Evolutionary conservation across 1,140 invertebrate genomes (phyloP).

Genomic region (Wiebesia pumilae): DNA sequence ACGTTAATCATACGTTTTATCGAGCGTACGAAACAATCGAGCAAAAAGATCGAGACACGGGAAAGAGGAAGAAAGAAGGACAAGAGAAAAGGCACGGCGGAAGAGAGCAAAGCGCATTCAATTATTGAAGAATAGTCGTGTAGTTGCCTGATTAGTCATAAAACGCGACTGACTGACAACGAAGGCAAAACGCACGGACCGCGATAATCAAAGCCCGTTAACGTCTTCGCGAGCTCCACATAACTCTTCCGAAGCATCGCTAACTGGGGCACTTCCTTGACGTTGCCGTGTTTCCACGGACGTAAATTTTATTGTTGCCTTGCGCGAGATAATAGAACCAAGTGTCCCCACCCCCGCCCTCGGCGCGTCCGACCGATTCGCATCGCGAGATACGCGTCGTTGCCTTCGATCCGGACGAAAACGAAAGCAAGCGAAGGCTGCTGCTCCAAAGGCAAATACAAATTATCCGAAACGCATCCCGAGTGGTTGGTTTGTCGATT

Average conservation of each 20-base stretch:
- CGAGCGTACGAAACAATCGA: too few species aligned
- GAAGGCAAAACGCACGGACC: background rate
- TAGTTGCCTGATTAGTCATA: slow-evolving; percentile 8
- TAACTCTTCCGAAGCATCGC: slow-evolving; percentile 42
- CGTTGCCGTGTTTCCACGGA: slow-evolving; percentile 26
- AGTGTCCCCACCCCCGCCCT: background rate
- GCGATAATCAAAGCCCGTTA: slow-evolving; percentile 17
- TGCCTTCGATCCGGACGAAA: background rate
- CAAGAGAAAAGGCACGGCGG: background rate
- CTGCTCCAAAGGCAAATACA: background rate
- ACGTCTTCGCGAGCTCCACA: slow-evolving; percentile 30
- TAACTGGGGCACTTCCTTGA: slow-evolving; percentile 42
- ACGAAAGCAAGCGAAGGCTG: background rate
- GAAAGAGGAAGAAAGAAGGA: background rate
- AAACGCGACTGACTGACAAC: slow-evolving; percentile 17
- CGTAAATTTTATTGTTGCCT: slow-evolving; percentile 43
- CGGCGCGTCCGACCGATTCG: too few species aligned
- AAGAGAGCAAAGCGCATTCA: background rate
- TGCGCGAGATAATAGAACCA: slow-evolving; percentile 13
- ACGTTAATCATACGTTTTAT: background rate
- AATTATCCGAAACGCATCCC: too few species aligned
- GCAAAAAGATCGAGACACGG: too few species aligned
- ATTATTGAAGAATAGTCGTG: background rate
- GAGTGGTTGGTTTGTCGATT: too few species aligned
- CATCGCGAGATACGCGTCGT: too few species aligned